Base-by-base conservation (phyloP, 1,140 invertebrate species). In the Drosophila sucinea region DNA sequence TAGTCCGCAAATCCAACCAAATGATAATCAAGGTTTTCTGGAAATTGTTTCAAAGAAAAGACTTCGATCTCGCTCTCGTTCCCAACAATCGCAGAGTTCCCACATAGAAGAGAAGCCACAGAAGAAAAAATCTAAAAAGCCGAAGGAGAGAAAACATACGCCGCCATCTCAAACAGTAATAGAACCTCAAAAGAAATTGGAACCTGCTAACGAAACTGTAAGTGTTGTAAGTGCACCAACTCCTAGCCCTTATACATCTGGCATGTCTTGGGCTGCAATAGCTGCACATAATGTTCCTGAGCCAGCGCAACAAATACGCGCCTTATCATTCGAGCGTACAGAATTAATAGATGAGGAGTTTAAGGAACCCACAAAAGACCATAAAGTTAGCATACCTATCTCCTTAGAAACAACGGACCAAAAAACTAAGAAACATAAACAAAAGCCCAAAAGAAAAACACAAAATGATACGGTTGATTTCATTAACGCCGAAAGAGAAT, bases 201-300 rank as follows among this genome's bases (percentile, higher is more conserved):
- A 66, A 40, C 11, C 10, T 5, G 11, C 11, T 10, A 25, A 25
- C 4, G 56, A 67, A 47, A 6, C 55, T 17, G 17, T 29, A 0
- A 30, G 3, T 6, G 51, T 32, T 40, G 11, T 55, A 11, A n/a
- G 8, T 2, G 51, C 51, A n/a, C 60, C 70, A 33, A 57, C 35
- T 27, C 58, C 79, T 38, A 32, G 68, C 25, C 67, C 71, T 1
- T 35, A 67, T 32, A 80, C 71, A 3, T 75, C 79, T 17, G 86
- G 86, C 2, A 77, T 91, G 69, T 91, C 90, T 17, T 91, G 90
- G 90, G 90, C 90, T 8, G 90, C 84, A 0, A 90, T 91, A 23
- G 74, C 90, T 41, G 90, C 90, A 11, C 84, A 91, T 41, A 91
- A 91, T 71, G 90, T 91, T 30, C 90, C 90, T n/a, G 73, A 90